phyloP scores from a whole-genome alignment of 35 echinoderm and acorn worm species.

The Apostichopus japonicus region DNA sequence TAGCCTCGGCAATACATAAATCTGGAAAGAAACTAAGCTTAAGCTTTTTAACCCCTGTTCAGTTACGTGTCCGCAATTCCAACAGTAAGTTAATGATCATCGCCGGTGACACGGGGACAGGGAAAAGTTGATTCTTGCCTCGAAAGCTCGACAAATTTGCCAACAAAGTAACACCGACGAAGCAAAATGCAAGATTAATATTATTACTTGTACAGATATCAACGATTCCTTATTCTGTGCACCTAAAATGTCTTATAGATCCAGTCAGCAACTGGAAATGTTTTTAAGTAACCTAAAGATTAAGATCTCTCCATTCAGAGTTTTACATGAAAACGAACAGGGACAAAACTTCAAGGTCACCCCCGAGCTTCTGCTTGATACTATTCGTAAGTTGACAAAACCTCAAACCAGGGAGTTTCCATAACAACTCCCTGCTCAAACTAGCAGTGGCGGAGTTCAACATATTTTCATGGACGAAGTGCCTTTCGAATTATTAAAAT shows the following conservation, averaged over 20 bases:
- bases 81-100: slow-evolving; percentile 29
- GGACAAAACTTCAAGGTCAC: slow-evolving; percentile 45
- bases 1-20: slow-evolving; percentile 1
- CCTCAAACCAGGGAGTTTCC: no score
- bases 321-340: background rate
- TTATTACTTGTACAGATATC: slow-evolving; percentile 51
- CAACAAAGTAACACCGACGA: background rate
- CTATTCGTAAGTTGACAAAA: slow-evolving; percentile 24
- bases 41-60: slow-evolving; percentile 22
- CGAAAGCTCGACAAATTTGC: slow-evolving; percentile 28
- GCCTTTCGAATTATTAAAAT: slow-evolving; percentile 48
- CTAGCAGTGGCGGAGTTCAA: background rate
- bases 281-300: slow-evolving; percentile 4
- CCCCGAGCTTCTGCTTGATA: slow-evolving; percentile 19
- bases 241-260: slow-evolving; percentile 27
- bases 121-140: slow-evolving; percentile 59
- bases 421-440: no score
- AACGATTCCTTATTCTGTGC: slow-evolving; percentile 42
- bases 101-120: slow-evolving; percentile 40
- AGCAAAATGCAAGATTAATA: background rate
- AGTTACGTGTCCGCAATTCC: background rate
- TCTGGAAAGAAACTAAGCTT: slow-evolving; percentile 29
- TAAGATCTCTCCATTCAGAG: slow-evolving; percentile 11
- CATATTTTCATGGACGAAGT: slow-evolving; percentile 53
- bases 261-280: slow-evolving; percentile 24